Conservation (phyloP, 1,140 invertebrate species). For the Ips nitidus region DNA sequence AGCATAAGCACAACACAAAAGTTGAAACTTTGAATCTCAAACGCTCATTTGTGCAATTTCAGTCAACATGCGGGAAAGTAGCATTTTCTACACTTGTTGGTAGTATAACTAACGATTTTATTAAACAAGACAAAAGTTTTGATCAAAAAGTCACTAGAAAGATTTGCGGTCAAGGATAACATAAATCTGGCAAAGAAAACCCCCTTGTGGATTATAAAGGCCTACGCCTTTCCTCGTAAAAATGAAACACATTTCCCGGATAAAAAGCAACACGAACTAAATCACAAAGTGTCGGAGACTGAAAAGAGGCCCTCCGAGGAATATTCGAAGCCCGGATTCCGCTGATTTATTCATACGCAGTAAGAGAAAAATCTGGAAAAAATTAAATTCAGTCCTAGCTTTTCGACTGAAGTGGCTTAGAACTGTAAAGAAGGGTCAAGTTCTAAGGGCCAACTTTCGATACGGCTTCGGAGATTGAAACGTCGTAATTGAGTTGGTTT, state of each 20-base stretch:
- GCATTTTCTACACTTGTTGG: too few species aligned
- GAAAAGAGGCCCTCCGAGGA: slow-evolving; percentile 17
- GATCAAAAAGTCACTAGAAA: too few species aligned
- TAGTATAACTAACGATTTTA: too few species aligned
- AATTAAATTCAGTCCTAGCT: slow-evolving; percentile 2
- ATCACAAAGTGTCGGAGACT: slow-evolving; percentile 14
- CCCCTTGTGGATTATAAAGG: neutral
- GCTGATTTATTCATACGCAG: slow-evolving; percentile 17
- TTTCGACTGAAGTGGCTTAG: neutral
- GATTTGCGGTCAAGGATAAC: neutral
- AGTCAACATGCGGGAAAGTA: too few species aligned
- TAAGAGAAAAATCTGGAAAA: slow-evolving; percentile 15
- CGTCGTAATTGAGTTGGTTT: slow-evolving; percentile 1
- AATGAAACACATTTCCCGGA: slow-evolving; percentile 15
- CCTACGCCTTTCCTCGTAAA: neutral
- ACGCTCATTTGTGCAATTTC: too few species aligned
- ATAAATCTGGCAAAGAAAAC: slow-evolving; percentile 6
- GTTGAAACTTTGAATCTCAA: too few species aligned
- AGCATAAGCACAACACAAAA: too few species aligned
- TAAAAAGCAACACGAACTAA: slow-evolving; percentile 18
- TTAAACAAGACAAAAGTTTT: too few species aligned
- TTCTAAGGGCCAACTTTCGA: neutral
- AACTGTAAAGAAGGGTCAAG: slow-evolving; percentile 12
- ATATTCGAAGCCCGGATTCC: slow-evolving; percentile 7
- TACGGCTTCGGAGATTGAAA: neutral